Evolutionary conservation across 1,140 invertebrate species (phyloP), one percentile per base, ranked within the genome.

Genomic region (Goniozus legneri): DNA sequence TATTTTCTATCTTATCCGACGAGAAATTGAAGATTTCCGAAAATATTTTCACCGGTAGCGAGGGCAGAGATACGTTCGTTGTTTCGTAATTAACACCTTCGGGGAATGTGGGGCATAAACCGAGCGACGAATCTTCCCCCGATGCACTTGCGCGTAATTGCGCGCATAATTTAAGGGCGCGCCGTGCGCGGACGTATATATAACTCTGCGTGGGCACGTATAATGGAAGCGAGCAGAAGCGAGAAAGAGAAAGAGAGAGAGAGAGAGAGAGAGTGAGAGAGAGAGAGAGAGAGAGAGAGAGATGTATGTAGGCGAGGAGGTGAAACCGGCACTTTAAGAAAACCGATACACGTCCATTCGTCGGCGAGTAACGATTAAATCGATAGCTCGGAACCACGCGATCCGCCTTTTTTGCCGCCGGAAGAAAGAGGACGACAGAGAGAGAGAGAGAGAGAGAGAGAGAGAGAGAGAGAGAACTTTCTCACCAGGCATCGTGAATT

Each of bases 151-250:
- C 59, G 38, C 53, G 65, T 72, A 72, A 72, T 72, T 70, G 67
- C 58, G 57, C 52, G 65, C 44, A 68, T 72, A 72, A 72, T 72
- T 72, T 65, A 69, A 69, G 65, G 62, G 62, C 57, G 62, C 59
- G 57, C 48, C 50, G 37, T 36, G 34, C n/a, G n/a, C n/a, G 44
- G 32, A 42, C 57, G 45, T 41, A 51, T 60, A 53, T 44, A 55
- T 34, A 50, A 60, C 44, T 45, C 42, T 36, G n/a, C n/a, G n/a
- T n/a, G n/a, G n/a, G n/a, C n/a, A n/a, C n/a, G n/a, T n/a, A n/a
- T n/a, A n/a, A 15, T 31, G 7, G 34, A 10, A 10, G 2, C 15
- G 16, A 16, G 15, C 31, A 22, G 31, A 14, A 15, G 1, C 6
- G 8, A 12, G 19, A n/a, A n/a, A n/a, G 12, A 15, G 42, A 45